Conservation (phyloP, 2,113 vertebrate species). For the Poecile atricapillus region DNA sequence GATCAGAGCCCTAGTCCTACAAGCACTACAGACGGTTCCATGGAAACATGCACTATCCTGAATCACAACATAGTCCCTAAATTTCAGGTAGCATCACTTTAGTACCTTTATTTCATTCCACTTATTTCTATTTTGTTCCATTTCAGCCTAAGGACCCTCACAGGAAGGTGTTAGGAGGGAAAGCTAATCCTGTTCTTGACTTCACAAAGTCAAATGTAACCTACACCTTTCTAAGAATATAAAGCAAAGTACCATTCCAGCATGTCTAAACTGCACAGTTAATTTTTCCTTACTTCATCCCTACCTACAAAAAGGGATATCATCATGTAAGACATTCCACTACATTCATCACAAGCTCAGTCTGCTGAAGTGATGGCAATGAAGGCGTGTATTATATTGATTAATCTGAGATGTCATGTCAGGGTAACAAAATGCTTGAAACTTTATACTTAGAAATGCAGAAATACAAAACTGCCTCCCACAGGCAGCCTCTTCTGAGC, state of each 20-base stretch:
- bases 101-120: background rate
- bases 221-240: conserved; percentile 10
- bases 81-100: background rate
- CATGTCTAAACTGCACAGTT: background rate
- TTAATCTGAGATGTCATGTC: background rate
- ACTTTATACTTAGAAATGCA: background rate
- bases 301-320: background rate
- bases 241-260: background rate
- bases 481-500: background rate
- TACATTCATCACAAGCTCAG: background rate
- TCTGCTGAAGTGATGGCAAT: background rate
- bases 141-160: background rate
- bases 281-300: background rate
- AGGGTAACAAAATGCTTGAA: background rate
- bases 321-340: background rate
- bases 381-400: background rate
- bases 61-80: background rate
- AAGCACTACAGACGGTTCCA: background rate
- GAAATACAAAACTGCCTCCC: conserved; percentile 16
- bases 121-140: background rate
- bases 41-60: background rate
- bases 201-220: conserved; percentile 1
- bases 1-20: background rate
- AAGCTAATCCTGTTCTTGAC: conserved; percentile 44
- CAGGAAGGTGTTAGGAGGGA: background rate